Percentiles rank a stretch among this genome's conserved stretches.
Conservation (phyloP, 2,113 vertebrate genomes). For the Mugil cephalus region DNA sequence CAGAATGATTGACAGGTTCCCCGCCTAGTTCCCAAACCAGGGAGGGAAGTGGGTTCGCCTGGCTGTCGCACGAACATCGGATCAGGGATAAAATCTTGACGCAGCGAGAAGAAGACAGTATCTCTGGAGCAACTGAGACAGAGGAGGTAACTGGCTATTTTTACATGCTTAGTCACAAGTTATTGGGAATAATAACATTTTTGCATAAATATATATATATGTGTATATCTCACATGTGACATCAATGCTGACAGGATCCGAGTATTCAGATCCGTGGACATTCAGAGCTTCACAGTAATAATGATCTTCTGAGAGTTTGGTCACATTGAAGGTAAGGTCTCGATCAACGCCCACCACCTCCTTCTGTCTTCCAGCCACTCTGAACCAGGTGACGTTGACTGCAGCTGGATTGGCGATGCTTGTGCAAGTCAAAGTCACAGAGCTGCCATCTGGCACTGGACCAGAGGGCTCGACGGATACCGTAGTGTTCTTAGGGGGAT, state of each 20-base stretch:
- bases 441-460: conserved; percentile 59
- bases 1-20: conserved; percentile 59
- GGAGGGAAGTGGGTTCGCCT: conserved; percentile 75
- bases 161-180: background rate
- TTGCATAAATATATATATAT: too few species aligned
- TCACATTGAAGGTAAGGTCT: conserved; percentile 64
- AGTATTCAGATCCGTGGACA: conserved; percentile 56
- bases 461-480: conserved; percentile 55
- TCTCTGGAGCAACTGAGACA: conserved; percentile 69
- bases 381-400: conserved; percentile 78
- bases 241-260: conserved; percentile 30
- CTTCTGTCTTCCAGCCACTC: conserved; percentile 45
- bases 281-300: conserved; percentile 72
- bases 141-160: background rate
- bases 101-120: conserved; percentile 69
- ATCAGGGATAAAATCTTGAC: conserved; percentile 44
- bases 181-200: background rate
- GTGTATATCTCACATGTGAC: conserved; percentile 64
- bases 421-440: conserved; percentile 75
- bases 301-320: conserved; percentile 65
- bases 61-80: conserved; percentile 74
- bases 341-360: conserved; percentile 43
- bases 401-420: conserved; percentile 70
- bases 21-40: conserved; percentile 75
- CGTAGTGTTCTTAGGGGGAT: conserved; percentile 74